A percentile compares a stretch with the other conserved stretches of the same genome.
Conservation (phyloP, 1,140 invertebrate species). For the Rhopalosiphum maidis region DNA sequence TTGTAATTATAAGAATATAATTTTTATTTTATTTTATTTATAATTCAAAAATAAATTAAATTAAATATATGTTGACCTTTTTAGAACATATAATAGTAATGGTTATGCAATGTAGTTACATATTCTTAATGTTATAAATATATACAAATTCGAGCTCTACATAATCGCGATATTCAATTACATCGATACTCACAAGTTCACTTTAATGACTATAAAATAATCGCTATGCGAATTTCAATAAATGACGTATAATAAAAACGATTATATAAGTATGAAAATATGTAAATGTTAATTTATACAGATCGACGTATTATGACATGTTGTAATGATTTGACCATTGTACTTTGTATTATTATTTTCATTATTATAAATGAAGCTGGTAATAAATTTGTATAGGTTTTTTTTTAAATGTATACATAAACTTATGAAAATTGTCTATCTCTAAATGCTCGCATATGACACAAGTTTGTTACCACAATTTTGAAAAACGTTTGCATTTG, state of each 20-base stretch:
- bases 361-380: background rate
- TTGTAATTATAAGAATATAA: background rate
- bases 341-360: background rate
- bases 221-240: background rate
- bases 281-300: background rate
- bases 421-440: background rate
- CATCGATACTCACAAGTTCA: too few relatives aligned
- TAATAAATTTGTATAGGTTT: background rate
- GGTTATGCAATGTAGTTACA: background rate
- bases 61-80: background rate
- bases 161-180: background rate
- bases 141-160: background rate
- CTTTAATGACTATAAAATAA: background rate
- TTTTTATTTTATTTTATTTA: background rate
- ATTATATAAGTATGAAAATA: background rate
- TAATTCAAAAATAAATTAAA: too few relatives aligned
- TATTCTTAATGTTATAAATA: background rate
- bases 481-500: background rate
- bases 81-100: background rate
- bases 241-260: background rate
- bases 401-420: background rate
- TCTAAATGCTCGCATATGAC: background rate
- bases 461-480: background rate
- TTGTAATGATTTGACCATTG: background rate
- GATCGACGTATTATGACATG: background rate